Conservation (phyloP, 2,888 invertebrate species). For the Empis stercorea region DNA sequence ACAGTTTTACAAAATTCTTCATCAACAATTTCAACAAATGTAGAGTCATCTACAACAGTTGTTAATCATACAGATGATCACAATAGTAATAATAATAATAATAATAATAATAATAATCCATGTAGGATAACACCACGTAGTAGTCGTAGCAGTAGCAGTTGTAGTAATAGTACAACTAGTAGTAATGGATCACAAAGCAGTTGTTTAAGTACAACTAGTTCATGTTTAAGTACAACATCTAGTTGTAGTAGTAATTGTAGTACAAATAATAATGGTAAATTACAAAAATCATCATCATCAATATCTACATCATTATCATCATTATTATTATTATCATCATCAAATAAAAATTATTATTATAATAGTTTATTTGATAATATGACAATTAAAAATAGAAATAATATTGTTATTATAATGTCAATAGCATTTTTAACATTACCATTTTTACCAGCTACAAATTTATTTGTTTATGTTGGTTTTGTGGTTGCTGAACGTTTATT, state of each 20-base stretch:
- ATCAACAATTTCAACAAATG: background rate
- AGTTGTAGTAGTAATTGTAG: conserved; percentile 34
- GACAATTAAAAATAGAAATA: background rate
- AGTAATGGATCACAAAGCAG: conserved; percentile 36
- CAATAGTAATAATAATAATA: background rate
- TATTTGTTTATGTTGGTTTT: conserved; percentile 96
- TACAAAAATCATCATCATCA: background rate
- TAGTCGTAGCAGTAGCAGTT: conserved; percentile 32
- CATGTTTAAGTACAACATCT: conserved; percentile 15
- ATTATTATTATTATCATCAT: too few relatives aligned
- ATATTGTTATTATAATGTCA: conserved; percentile 41
- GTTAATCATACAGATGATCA: background rate
- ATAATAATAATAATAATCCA: background rate
- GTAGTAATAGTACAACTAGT: conserved; percentile 35
- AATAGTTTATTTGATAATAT: background rate
- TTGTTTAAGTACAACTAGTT: conserved; percentile 21
- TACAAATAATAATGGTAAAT: conserved; percentile 11
- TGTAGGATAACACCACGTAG: conserved; percentile 19
- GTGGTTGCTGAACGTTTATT: conserved; percentile 93
- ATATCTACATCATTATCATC: background rate
- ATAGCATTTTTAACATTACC: conserved; percentile 75
- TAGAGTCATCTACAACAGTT: background rate
- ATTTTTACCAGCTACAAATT: conserved; percentile 90
- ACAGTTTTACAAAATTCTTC: background rate
- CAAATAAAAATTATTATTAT: too few relatives aligned